Evolutionary conservation across 2,888 invertebrate species (phyloP), one percentile per base, ranked within the genome.

Genomic region (Pycnomerus fuliginosus): DNA sequence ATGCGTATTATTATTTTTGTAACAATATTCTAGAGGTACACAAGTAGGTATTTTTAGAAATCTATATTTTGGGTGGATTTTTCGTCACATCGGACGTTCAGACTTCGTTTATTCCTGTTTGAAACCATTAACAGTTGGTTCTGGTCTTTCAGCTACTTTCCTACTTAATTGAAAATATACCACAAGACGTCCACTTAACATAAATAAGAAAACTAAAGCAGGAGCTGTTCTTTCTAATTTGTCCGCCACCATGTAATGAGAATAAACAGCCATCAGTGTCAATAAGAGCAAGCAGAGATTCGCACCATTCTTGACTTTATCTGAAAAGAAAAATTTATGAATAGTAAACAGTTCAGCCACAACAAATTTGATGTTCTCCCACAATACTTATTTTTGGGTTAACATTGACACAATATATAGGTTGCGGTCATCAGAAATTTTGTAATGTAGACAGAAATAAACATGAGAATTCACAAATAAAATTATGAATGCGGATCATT

Each of bases 211-310:
- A 53, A 92, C 92, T 66, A 93, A 73, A 40, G 92, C 88, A 1
- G 92, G 92, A 8, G 92, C 93, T 37, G 88, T 89, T 57, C 93
- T 80, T 71, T 94, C 93, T 70, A 94, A 87, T 55, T 91, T 91
- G 71, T 94, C 93, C 36, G 90, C 90, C 17, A 93, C 90, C 85
- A 90, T 88, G 64, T 90, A 84, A 69, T 94, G 94, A 8, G 93
- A 93, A 72, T 96, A 95, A 39, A 93, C 88, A 20, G 93, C 92
- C 73, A 93, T 81, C 49, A 92, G 68, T 82, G 93, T 95, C 52
- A 95, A 74, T 35, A 87, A 53, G 25, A 97, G 78, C 45, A 97
- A 78, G 17, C 90, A 82, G 5, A 88, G 75, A 73, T 97, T 97
- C 27, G 94, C 91, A 31, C 83, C 79, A 70, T 95, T 91, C 74